Percentiles rank a stretch among this genome's conserved stretches.
phyloP scores from a whole-genome alignment of 2,113 vertebrate genomes.

The Emydura subglobosa region DNA sequence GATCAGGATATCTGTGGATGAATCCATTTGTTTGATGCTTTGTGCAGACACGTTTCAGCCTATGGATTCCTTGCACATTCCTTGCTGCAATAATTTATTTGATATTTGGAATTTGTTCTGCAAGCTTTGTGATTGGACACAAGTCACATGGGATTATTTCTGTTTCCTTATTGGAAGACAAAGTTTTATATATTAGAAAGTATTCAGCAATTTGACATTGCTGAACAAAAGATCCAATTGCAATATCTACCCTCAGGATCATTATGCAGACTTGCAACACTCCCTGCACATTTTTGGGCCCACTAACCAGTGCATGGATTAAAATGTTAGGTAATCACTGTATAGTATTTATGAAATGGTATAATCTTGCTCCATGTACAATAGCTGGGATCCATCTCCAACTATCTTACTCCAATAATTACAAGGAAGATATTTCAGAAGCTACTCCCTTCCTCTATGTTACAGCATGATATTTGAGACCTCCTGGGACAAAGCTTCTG shows the following conservation, averaged over 20 bases:
- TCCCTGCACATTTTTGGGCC: neutral
- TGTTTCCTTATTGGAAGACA: neutral
- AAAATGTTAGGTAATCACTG: neutral
- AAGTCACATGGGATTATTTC: neutral
- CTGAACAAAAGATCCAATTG: neutral
- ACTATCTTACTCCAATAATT: no score
- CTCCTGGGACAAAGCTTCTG: neutral
- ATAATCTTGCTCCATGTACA: neutral
- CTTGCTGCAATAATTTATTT: fast-evolving
- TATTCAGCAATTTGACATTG: neutral
- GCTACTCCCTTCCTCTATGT: neutral
- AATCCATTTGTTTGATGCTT: neutral
- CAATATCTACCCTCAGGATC: neutral
- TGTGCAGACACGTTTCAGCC: neutral
- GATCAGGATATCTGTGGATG: neutral
- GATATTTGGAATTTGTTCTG: neutral
- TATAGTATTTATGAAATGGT: neutral
- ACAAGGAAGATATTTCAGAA: neutral
- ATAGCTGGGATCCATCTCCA: no score
- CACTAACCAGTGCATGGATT: neutral
- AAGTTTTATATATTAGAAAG: neutral
- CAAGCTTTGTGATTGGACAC: neutral
- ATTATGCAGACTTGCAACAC: neutral
- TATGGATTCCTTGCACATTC: neutral
- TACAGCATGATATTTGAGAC: neutral